Conservation (phyloP, 2,113 vertebrate species). For the Callithrix jacchus region DNA sequence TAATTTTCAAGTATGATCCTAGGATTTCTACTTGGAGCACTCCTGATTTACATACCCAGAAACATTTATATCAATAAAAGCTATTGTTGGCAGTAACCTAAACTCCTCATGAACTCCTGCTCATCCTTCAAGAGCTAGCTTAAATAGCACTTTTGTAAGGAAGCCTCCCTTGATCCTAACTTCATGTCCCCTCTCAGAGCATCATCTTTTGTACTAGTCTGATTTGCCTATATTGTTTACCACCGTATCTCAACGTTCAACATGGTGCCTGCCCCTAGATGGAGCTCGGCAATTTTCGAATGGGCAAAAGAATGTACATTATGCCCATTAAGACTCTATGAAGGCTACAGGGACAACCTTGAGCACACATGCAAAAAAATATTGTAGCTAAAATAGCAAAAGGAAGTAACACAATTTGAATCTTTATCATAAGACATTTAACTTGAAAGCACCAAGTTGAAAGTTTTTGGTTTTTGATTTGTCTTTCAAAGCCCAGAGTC, state of each 20-base stretch:
- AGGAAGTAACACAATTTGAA: constrained; percentile 1
- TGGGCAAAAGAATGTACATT: not conserved
- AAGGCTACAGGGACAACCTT: not conserved
- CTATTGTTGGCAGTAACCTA: not conserved
- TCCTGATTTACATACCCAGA: not conserved
- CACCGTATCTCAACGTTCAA: not conserved
- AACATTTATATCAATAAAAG: not conserved
- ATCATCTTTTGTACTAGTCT: not conserved
- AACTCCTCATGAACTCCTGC: not conserved
- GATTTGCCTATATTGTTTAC: not conserved
- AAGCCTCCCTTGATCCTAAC: not conserved
- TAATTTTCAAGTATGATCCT: not conserved
- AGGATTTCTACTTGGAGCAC: not conserved
- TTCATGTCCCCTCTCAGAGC: not conserved
- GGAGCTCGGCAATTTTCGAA: not conserved
- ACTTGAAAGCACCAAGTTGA: not conserved
- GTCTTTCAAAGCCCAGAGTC: constrained; percentile 65
- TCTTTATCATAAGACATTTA: not conserved
- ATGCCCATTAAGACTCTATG: not conserved
- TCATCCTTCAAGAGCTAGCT: not conserved
- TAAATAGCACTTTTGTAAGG: not conserved
- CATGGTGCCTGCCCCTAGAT: not conserved
- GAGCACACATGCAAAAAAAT: not conserved
- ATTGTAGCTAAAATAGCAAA: not conserved
- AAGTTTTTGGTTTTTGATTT: not conserved